Base-by-base conservation (phyloP, 2,888 invertebrate species). In the Zootermopsis nevadensis region DNA sequence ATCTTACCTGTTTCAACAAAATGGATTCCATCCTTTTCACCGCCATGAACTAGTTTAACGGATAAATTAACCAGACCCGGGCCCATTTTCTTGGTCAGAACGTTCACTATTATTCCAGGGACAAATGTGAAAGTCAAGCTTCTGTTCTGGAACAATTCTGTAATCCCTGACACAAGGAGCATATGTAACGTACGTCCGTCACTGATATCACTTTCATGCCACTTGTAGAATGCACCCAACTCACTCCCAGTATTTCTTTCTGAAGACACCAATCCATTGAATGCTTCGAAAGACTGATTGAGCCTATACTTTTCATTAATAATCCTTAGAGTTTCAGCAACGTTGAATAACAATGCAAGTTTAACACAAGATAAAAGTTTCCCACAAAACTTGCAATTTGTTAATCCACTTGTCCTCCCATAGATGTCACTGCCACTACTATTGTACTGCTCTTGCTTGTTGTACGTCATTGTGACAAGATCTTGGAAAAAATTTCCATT, bases 361-460 rank as follows among this genome's bases (percentile, higher is more conserved):
- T 84, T 84, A 30, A 84, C 69, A 84, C 84, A 84, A 15, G 30
- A 80, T 67, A 80, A 27, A 22, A 83, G 74, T 12, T 22, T 81
- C 27, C 6, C 8, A 48, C 42, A 72, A 2, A 81, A 79, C 24
- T 24, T 8, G 38, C 38, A 74, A 24, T 38, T n/a, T 19, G n/a
- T 38, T n/a, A 74, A 38, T 38, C 38, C 42, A 38, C n/a, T 35
- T 38, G 22, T 38, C n/a, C 38, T 74, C n/a, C 24, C n/a, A 74
- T 8, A 74, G 6, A 38, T 38, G n/a, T 38, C 42, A 74, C 74
- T 42, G 24, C 24, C 3, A 38, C 38, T 6, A n/a, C 38, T 19
- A n/a, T 35, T 38, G n/a, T 74, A 3, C 8, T 4, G n/a, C n/a
- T 60, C 60, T 60, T n/a, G 6, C 4, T 60, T 27, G n/a, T n/a